These are phyloP conservation scores for Lasioglossum oenotherae DNA, from an alignment of 2,888 invertebrate species.

Conservation along the genomic window DNA sequence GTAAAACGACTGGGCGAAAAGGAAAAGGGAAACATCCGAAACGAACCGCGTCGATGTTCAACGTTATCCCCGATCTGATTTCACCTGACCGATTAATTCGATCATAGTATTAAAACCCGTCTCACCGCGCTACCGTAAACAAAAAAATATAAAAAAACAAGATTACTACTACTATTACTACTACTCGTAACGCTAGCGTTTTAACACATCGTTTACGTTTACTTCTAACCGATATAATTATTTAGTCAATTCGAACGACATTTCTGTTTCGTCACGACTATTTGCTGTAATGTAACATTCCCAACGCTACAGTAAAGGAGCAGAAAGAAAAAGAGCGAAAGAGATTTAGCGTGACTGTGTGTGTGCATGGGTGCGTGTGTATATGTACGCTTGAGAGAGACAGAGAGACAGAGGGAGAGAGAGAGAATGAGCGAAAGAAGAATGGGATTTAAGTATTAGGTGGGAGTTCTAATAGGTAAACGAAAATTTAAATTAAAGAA, in stretches of 20 bases:
- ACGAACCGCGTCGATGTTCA: conserved; percentile 4
- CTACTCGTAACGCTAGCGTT: conserved; percentile 26
- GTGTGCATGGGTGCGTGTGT: neutral
- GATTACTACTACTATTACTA: conserved; percentile 8
- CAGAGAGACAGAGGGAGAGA: neutral
- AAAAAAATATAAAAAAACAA: neutral
- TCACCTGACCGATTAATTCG: conserved; percentile 12
- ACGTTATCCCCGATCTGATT: neutral
- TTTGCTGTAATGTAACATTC: conserved; percentile 69
- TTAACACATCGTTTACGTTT: conserved; percentile 50
- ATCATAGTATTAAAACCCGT: conserved; percentile 12
- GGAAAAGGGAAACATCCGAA: neutral
- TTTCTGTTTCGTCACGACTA: conserved; percentile 54
- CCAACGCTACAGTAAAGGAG: conserved; percentile 52
- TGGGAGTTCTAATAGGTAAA: conserved; percentile 56
- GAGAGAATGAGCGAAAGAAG: neutral
- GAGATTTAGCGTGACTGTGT: neutral
- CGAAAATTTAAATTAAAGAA: conserved; percentile 58
- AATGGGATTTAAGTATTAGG: conserved; percentile 66
- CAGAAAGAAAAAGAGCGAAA: neutral
- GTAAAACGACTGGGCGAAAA: neutral
- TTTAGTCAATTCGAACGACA: conserved; percentile 42
- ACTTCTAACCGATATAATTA: conserved; percentile 39
- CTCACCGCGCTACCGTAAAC: conserved; percentile 24
- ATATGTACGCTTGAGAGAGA: neutral